phyloP scores from a whole-genome alignment of 2,888 invertebrate species.

The Malacosoma neustria region DNA sequence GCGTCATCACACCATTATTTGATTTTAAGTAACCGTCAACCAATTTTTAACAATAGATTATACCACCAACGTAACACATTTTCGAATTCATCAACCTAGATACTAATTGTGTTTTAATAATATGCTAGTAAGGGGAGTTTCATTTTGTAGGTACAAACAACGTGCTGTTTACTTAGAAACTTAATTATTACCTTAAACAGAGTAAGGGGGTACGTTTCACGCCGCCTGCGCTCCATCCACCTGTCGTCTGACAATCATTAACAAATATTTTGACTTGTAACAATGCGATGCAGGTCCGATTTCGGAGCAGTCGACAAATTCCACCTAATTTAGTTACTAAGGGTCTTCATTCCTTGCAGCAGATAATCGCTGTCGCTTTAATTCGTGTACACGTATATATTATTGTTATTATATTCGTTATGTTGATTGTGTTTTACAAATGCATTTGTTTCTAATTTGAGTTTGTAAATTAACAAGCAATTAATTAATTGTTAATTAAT shows the following conservation, averaged over 20 bases:
- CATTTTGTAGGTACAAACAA: not conserved
- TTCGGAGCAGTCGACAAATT: constrained; percentile 7
- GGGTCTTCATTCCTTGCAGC: constrained; percentile 4
- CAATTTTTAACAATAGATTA: constrained; percentile 1
- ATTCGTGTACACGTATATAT: too few species aligned
- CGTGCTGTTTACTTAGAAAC: constrained; percentile 34
- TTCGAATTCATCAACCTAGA: constrained; percentile 4
- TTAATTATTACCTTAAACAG: constrained; percentile 36
- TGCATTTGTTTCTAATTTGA: too few species aligned
- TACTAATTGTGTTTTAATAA: constrained; percentile 43
- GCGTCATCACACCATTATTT: not conserved
- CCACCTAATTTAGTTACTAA: constrained; percentile 4
- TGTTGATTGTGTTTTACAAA: too few species aligned
- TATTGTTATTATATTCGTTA: too few species aligned
- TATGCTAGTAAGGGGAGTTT: constrained; percentile 22
- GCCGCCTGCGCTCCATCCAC: constrained; percentile 21
- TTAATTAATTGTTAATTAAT: too few species aligned
- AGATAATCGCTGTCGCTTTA: too few species aligned
- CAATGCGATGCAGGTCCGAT: constrained; percentile 18
- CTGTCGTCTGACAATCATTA: constrained; percentile 34
- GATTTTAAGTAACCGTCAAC: not conserved
- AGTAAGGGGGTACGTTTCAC: constrained; percentile 22
- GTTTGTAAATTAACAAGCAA: too few species aligned
- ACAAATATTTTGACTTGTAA: constrained; percentile 34
- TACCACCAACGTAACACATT: not conserved